These are phyloP conservation scores for Drosophila serrata DNA, from an alignment of 1,140 invertebrate genomes.

Conservation along the genomic window DNA sequence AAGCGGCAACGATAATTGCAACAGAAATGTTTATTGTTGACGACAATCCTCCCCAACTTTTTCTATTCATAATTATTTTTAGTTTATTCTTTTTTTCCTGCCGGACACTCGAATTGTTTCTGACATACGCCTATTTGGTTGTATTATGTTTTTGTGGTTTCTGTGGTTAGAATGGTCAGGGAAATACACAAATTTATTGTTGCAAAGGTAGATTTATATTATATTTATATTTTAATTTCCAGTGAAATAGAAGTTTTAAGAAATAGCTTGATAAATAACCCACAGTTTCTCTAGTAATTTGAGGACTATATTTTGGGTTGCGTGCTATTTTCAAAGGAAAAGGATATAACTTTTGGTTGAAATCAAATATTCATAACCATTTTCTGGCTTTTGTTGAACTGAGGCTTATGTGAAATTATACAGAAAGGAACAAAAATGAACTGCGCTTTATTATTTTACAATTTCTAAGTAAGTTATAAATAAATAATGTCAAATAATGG, in stretches of 20 bases:
- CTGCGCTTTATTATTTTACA: too few relatives aligned
- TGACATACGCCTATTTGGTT: slow-evolving; percentile 25
- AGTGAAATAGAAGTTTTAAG: neutral
- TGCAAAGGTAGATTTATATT: slow-evolving; percentile 2
- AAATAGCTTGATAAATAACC: neutral
- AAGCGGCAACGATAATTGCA: slow-evolving; percentile 31
- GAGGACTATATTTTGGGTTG: too few relatives aligned
- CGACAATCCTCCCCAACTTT: slow-evolving; percentile 55
- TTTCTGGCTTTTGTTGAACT: neutral
- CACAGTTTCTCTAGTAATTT: neutral
- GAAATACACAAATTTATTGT: slow-evolving; percentile 16
- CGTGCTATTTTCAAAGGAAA: neutral
- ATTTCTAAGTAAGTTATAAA: neutral
- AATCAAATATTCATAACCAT: neutral
- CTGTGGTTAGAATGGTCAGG: slow-evolving; percentile 42
- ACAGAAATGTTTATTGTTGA: slow-evolving; percentile 27
- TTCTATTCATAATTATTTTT: slow-evolving; percentile 61
- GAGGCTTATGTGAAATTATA: neutral
- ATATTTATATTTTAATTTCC: slow-evolving; percentile 17
- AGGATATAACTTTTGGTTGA: neutral
- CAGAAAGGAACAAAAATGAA: neutral
- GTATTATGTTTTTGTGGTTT: slow-evolving; percentile 52
- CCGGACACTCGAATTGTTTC: slow-evolving; percentile 23
- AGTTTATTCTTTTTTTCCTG: slow-evolving; percentile 42
- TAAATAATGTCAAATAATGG: neutral